Evolutionary conservation across 2,888 invertebrate genomes (phyloP).

Genomic region (Oligia latruncula): DNA sequence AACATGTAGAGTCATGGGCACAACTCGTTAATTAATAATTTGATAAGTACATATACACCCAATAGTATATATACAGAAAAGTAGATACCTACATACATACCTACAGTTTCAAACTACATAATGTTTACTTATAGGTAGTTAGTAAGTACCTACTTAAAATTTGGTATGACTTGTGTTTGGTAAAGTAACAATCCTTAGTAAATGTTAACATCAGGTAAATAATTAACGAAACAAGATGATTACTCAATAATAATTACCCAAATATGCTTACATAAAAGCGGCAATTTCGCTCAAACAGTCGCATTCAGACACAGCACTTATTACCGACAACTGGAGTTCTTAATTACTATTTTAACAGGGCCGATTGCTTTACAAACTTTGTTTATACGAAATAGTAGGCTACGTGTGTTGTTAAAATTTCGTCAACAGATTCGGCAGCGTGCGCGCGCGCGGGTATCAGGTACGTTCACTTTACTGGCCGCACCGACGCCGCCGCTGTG

Average conservation of each 20-base stretch:
- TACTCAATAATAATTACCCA: constrained; percentile 35
- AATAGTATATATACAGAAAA: not conserved
- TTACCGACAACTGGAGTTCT: constrained; percentile 16
- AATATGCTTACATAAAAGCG: constrained; percentile 25
- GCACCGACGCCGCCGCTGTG: constrained; percentile 25
- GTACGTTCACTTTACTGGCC: constrained; percentile 59
- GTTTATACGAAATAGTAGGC: constrained; percentile 34
- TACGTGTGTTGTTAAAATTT: constrained; percentile 47
- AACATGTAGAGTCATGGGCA: not conserved
- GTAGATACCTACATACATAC: not conserved
- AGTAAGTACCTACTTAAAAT: not conserved
- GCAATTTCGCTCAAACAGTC: constrained; percentile 13
- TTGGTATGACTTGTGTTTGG: not conserved
- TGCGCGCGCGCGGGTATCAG: constrained; percentile 56
- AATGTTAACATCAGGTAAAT: not conserved
- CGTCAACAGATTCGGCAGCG: constrained; percentile 39
- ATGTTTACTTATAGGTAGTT: not conserved
- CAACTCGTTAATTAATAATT: not conserved
- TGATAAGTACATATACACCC: not conserved
- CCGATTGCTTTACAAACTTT: constrained; percentile 34
- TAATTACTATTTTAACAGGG: constrained; percentile 14
- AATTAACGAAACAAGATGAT: constrained; percentile 17
- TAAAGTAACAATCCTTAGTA: not conserved
- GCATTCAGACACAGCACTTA: constrained; percentile 59
- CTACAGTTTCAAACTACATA: not conserved